Conservation (phyloP, 1,140 invertebrate genomes). For the Goniozus legneri region DNA sequence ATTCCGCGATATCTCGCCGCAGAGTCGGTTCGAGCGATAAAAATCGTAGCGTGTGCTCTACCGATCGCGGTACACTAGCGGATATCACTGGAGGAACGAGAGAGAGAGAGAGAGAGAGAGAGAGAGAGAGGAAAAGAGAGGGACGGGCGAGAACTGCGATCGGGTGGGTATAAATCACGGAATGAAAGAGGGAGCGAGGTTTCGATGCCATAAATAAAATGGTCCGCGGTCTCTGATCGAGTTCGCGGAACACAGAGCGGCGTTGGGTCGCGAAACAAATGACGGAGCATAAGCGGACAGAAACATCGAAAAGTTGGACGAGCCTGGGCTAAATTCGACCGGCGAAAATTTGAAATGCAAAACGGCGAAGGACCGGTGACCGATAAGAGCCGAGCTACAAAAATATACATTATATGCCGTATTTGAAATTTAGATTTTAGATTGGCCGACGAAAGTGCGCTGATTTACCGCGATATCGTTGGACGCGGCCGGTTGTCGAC, state of each 20-base stretch:
- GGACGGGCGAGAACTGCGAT: constrained; percentile 13
- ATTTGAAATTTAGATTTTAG: constrained; percentile 52
- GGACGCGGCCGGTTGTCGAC: not conserved
- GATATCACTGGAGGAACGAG: not conserved
- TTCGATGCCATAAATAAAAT: constrained; percentile 40
- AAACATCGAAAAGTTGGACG: constrained; percentile 39
- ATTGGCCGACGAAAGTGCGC: constrained; percentile 14
- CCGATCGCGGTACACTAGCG: not conserved
- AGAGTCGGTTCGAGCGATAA: too few species aligned
- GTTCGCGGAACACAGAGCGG: not conserved
- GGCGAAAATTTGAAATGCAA: constrained; percentile 50
- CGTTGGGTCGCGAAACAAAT: constrained; percentile 25
- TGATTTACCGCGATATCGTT: constrained; percentile 15
- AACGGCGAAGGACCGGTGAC: constrained; percentile 18
- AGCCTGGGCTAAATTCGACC: constrained; percentile 15
- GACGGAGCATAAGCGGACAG: constrained; percentile 36
- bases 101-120: not conserved
- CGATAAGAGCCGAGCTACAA: constrained; percentile 40
- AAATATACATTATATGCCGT: constrained; percentile 53
- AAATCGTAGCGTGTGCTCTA: not conserved
- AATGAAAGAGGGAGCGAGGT: constrained; percentile 25
- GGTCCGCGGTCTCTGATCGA: constrained; percentile 1
- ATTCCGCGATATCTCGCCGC: too few species aligned
- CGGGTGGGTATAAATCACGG: constrained; percentile 37
- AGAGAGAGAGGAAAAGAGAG: constrained; percentile 3